A percentile compares a stretch with the other conserved stretches of the same genome.
Evolutionary conservation across 2,797 vertebrate species (phyloP).

Genomic region (Sebastes alutus): DNA sequence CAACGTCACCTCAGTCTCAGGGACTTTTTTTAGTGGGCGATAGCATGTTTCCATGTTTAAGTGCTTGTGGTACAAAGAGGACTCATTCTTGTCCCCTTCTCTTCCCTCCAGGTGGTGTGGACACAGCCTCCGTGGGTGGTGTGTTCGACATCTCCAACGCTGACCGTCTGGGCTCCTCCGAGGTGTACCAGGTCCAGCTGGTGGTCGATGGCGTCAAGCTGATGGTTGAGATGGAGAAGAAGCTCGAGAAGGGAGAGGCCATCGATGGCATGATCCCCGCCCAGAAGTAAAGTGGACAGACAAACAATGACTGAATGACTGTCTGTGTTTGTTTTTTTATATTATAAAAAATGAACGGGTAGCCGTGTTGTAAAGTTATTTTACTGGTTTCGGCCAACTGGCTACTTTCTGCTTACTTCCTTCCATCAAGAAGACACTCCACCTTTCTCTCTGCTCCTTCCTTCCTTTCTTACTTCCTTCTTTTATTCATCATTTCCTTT

Average conservation of each 20-base stretch:
- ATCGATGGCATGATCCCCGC: constrained; percentile 96
- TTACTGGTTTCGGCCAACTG: constrained; percentile 46
- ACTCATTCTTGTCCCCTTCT: neutral
- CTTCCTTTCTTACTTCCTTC: constrained; percentile 46
- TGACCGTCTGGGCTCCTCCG: constrained; percentile 94
- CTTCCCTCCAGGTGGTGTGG: constrained; percentile 87
- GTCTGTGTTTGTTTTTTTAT: constrained; percentile 73
- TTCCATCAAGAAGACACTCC: constrained; percentile 63
- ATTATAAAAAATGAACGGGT: constrained; percentile 61
- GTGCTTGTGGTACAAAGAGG: neutral
- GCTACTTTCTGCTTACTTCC: constrained; percentile 51
- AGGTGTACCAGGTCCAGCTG: constrained; percentile 94
- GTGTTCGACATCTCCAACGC: constrained; percentile 97
- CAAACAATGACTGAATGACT: constrained; percentile 53
- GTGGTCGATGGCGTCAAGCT: constrained; percentile 98
- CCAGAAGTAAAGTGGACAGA: constrained; percentile 88
- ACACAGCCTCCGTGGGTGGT: constrained; percentile 93
- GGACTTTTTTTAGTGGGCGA: neutral
- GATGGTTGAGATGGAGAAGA: constrained; percentile 99
- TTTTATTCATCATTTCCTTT: constrained; percentile 21
- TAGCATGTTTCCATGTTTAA: neutral
- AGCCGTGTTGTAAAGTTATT: constrained; percentile 64
- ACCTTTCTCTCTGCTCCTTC: constrained; percentile 42
- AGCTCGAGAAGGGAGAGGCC: constrained; percentile 92
- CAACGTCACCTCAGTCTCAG: neutral